phyloP scores from a whole-genome alignment of 1,140 invertebrate genomes.

The Euborellia annulipes region DNA sequence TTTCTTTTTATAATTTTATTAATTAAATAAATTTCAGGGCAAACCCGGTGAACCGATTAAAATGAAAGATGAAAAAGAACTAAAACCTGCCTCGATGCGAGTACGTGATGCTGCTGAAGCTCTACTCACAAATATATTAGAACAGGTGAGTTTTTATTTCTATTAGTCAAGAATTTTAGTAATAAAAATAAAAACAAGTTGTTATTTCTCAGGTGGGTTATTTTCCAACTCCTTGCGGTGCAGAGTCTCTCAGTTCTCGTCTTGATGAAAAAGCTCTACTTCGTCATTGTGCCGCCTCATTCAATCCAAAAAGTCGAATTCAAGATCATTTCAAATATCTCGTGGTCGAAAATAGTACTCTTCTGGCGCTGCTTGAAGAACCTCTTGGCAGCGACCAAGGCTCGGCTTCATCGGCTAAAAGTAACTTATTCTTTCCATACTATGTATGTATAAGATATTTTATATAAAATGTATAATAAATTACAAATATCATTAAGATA shows the following conservation, averaged over 20 bases:
- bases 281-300: slow-evolving; percentile 54
- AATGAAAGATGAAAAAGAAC: slow-evolving; percentile 89
- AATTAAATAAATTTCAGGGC: no score
- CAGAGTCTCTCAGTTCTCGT: slow-evolving; percentile 67
- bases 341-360: slow-evolving; percentile 74
- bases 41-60: slow-evolving; percentile 78
- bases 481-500: no score
- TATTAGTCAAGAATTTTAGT: background rate
- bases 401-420: slow-evolving; percentile 18
- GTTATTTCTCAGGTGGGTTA: slow-evolving; percentile 43
- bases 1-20: no score
- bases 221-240: slow-evolving; percentile 69
- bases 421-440: background rate
- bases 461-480: no score
- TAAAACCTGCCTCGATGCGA: slow-evolving; percentile 90
- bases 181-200: background rate
- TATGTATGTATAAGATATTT: no score
- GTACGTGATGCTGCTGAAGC: slow-evolving; percentile 92
- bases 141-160: slow-evolving; percentile 46
- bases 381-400: slow-evolving; percentile 64
- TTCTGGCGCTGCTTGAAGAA: slow-evolving; percentile 81
- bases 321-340: slow-evolving; percentile 71
- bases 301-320: slow-evolving; percentile 29
- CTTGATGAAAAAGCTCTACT: slow-evolving; percentile 76
- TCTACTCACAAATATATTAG: slow-evolving; percentile 74